Conservation (phyloP, 1,140 invertebrate genomes). For the Galleria mellonella region DNA sequence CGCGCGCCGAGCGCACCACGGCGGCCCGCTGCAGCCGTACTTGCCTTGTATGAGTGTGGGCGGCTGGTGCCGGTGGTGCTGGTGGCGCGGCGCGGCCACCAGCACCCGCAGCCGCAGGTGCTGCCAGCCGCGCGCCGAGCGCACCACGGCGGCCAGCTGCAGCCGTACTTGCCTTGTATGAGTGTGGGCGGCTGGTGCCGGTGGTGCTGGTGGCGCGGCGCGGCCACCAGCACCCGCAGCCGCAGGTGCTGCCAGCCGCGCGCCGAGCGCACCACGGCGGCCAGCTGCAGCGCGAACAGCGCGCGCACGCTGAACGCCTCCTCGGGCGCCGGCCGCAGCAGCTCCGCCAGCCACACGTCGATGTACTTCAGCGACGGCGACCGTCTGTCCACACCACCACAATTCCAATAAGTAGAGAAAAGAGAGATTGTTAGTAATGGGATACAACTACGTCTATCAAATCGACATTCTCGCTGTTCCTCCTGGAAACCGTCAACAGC, state of each 20-base stretch:
- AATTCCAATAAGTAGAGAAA: background rate
- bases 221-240: constrained; percentile 79
- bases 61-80: constrained; percentile 81
- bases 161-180: constrained; percentile 58
- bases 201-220: background rate
- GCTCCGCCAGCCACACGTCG: constrained; percentile 97
- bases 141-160: constrained; percentile 96
- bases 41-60: constrained; percentile 98
- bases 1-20: too few relatives aligned
- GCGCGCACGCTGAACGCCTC: constrained; percentile 90
- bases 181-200: background rate
- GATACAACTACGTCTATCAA: too few relatives aligned
- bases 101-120: constrained; percentile 83
- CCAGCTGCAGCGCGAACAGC: constrained; percentile 96
- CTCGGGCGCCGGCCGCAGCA: constrained; percentile 84
- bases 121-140: constrained; percentile 92
- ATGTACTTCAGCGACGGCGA: constrained; percentile 81
- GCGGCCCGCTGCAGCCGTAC: constrained; percentile 28
- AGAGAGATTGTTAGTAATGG: too few relatives aligned
- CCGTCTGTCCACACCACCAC: constrained; percentile 16
- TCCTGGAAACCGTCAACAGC: too few relatives aligned
- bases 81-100: constrained; percentile 29
- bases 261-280: constrained; percentile 97
- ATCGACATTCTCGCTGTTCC: too few relatives aligned
- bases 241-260: constrained; percentile 87